Evolutionary conservation across 2,113 vertebrate genomes (phyloP).

Genomic region (Leuciscus idus): DNA sequence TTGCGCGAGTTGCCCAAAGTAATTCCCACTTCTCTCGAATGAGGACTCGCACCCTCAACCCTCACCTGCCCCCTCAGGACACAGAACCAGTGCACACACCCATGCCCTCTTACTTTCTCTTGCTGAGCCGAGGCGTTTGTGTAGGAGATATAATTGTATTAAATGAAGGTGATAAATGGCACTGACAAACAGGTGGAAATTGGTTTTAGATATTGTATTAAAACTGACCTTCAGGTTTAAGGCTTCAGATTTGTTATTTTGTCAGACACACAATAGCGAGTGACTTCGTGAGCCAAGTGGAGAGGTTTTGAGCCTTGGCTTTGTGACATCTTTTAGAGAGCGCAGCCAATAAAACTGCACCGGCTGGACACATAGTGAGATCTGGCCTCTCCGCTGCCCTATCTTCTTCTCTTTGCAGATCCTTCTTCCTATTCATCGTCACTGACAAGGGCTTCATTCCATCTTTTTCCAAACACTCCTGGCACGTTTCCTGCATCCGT

Average conservation of each 20-base stretch:
- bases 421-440: slow-evolving; percentile 26
- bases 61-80: slow-evolving; percentile 21
- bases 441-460: slow-evolving; percentile 35
- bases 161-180: slow-evolving; percentile 83
- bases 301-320: slow-evolving; percentile 26
- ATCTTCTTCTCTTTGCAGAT: slow-evolving; percentile 12
- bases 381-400: background rate
- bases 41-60: background rate
- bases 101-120: slow-evolving; percentile 29
- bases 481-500: slow-evolving; percentile 3
- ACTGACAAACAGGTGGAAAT: slow-evolving; percentile 84
- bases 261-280: slow-evolving; percentile 63
- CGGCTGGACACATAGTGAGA: background rate
- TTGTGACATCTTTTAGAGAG: slow-evolving; percentile 18
- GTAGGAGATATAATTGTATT: slow-evolving; percentile 78
- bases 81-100: background rate
- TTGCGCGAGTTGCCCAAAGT: slow-evolving; percentile 5
- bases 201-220: slow-evolving; percentile 84
- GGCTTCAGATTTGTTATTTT: slow-evolving; percentile 77
- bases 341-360: slow-evolving; percentile 2
- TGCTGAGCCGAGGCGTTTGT: slow-evolving; percentile 45
- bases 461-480: slow-evolving; percentile 7
- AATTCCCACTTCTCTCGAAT: slow-evolving; percentile 13
- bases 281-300: slow-evolving; percentile 54
- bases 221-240: slow-evolving; percentile 84